Base-by-base conservation (phyloP, 2,113 vertebrate species). In the Onychostruthus taczanowskii region DNA sequence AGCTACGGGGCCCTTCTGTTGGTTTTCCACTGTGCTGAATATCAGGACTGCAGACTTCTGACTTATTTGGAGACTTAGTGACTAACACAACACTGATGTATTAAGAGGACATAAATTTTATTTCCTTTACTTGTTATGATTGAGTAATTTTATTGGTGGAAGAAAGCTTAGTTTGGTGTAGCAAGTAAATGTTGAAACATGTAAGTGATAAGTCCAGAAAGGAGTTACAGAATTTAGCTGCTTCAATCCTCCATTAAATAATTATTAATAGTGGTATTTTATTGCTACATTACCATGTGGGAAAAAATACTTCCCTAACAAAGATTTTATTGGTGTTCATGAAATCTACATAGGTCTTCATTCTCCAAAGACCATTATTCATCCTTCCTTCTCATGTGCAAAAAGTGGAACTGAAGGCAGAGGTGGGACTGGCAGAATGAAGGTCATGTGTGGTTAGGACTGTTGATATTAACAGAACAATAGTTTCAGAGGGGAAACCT, bases 1-100 rank as follows among this genome's bases (percentile, higher is more conserved):
- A 87, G 98, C 99, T 98, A 98, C 98, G 69, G 99, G 98, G 98
- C 98, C 98, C 98, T 98, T 99, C 98, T 98, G 98, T 98, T 98
- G 98, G 97, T 98, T 98, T 98, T 98, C 98, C 98, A 98, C 97
- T 98, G 95, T 98, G 98, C 98, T 98, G 98, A 98, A 98, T 98
- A 98, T 98, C 96, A 98, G 98, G 97, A 98, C 97, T 97, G 97
- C 97, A 97, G 97, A 97, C 93, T 98, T 98, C 96, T 98, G 97
- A 98, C 97, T 98, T 97, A 95, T 95, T 95, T 97, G 90, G 96
- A 97, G 97, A 97, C 84, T 96, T 97, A 75, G 87, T 96, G 89
- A 94, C 95, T 96, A 92, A 95, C 31, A 66, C 92, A 89, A 92
- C 90, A 70, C 74, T 79, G 91, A 94, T 97, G 33, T 95, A 92